A percentile compares a stretch with the other conserved stretches of the same genome.
Conservation (phyloP, 2,888 invertebrate species). For the Chymomyza caudatula region DNA sequence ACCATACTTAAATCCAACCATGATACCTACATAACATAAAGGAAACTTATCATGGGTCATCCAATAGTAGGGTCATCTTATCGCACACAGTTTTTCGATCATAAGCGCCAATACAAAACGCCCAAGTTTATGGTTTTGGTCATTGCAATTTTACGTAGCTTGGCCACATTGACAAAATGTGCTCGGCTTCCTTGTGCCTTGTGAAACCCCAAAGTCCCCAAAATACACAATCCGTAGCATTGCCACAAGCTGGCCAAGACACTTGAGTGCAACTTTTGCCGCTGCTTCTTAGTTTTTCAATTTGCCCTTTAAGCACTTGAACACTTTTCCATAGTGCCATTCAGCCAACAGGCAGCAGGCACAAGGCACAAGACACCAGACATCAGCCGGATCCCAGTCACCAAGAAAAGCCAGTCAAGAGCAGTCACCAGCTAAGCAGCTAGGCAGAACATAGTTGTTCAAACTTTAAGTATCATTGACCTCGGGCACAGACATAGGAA, state of each 20-base stretch:
- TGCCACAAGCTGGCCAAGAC: not conserved
- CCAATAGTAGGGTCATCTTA: not conserved
- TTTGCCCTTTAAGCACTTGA: conserved; percentile 57
- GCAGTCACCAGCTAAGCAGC: not conserved
- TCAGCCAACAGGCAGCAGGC: not conserved
- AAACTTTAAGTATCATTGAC: conserved; percentile 69
- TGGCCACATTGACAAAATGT: conserved; percentile 56
- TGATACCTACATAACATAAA: no score
- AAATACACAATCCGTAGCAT: not conserved
- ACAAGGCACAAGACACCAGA: not conserved
- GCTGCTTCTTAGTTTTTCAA: conserved; percentile 41
- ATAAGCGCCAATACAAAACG: conserved; percentile 57
- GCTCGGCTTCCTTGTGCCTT: not conserved
- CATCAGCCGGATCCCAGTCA: not conserved
- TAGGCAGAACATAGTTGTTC: conserved; percentile 42
- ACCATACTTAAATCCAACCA: no score
- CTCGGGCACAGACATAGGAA: conserved; percentile 33
- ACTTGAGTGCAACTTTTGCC: conserved; percentile 44
- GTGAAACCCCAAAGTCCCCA: not conserved
- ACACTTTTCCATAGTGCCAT: conserved; percentile 38
- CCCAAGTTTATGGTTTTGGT: conserved; percentile 64
- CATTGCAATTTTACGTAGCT: conserved; percentile 72
- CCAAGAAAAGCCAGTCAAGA: not conserved
- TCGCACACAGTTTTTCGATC: not conserved
- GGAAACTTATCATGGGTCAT: not conserved